phyloP scores from a whole-genome alignment of 2,797 vertebrate genomes.

The Lithobates sylvaticus region DNA sequence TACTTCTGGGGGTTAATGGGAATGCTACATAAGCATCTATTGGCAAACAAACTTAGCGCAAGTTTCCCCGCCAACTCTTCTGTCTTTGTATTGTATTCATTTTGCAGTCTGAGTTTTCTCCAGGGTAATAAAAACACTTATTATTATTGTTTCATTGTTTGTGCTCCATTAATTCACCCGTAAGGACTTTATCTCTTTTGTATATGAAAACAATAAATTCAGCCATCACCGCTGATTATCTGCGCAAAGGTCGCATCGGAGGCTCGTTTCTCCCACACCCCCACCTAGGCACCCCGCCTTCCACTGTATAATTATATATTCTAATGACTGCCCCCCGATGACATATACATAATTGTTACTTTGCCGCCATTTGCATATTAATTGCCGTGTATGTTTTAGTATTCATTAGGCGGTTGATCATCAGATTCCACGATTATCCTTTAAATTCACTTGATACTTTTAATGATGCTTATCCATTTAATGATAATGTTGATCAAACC shows the following conservation, averaged over 20 bases:
- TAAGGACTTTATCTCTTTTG: too few species aligned
- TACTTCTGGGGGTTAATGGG: too few species aligned
- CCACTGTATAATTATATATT: slow-evolving; percentile 25
- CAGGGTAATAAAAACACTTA: not conserved
- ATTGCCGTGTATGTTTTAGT: slow-evolving; percentile 17
- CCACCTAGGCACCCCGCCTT: slow-evolving; percentile 6
- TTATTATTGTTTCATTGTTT: not conserved
- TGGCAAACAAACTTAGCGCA: too few species aligned
- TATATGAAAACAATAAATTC: not conserved
- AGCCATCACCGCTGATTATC: not conserved
- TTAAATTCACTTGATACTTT: slow-evolving; percentile 17
- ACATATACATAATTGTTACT: slow-evolving; percentile 29
- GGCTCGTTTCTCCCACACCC: not conserved
- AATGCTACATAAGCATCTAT: too few species aligned
- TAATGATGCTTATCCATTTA: slow-evolving; percentile 18
- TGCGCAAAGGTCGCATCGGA: slow-evolving; percentile 7
- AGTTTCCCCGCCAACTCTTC: too few species aligned
- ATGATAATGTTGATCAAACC: slow-evolving; percentile 10
- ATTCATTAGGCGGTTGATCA: not conserved
- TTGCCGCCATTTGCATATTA: slow-evolving; percentile 38
- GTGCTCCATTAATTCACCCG: too few species aligned
- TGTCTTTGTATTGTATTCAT: too few species aligned
- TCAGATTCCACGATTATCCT: slow-evolving; percentile 21
- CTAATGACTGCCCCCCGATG: slow-evolving; percentile 6
- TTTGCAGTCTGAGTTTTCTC: too few species aligned